Percentiles rank a stretch among this genome's conserved stretches.
Evolutionary conservation across 2,113 vertebrate species (phyloP).

Genomic region (Mesitornis unicolor): DNA sequence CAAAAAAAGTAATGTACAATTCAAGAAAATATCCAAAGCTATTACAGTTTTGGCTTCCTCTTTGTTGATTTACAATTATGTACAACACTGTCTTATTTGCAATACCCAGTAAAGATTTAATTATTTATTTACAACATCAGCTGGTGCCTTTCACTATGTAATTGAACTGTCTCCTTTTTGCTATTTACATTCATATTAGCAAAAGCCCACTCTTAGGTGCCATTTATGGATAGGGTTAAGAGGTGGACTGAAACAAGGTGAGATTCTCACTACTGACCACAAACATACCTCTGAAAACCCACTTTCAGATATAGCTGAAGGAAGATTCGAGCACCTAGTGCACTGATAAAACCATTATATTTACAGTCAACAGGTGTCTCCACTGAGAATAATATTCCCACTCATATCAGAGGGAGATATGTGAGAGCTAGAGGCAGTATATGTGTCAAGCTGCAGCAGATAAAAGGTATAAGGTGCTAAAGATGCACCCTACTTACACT

Average conservation of each 20-base stretch:
- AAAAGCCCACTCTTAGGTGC: background rate
- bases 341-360: background rate
- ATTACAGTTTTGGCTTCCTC: background rate
- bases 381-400: background rate
- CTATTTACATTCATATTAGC: background rate
- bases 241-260: background rate
- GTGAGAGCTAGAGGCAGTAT: background rate
- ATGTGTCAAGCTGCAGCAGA: background rate
- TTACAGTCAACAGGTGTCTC: background rate
- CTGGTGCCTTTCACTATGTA: background rate
- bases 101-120: background rate
- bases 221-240: background rate
- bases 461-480: background rate
- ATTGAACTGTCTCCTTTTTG: background rate
- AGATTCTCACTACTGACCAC: background rate
- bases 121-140: slow-evolving; percentile 17
- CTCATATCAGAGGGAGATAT: background rate
- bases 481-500: background rate
- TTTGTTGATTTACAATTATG: slow-evolving; percentile 21
- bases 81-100: background rate
- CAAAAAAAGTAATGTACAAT: background rate
- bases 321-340: background rate
- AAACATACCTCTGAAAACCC: background rate
- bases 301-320: background rate
- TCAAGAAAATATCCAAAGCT: background rate